These are phyloP conservation scores for Eolophus roseicapilla DNA, from an alignment of 2,113 vertebrate species.

Conservation along the genomic window DNA sequence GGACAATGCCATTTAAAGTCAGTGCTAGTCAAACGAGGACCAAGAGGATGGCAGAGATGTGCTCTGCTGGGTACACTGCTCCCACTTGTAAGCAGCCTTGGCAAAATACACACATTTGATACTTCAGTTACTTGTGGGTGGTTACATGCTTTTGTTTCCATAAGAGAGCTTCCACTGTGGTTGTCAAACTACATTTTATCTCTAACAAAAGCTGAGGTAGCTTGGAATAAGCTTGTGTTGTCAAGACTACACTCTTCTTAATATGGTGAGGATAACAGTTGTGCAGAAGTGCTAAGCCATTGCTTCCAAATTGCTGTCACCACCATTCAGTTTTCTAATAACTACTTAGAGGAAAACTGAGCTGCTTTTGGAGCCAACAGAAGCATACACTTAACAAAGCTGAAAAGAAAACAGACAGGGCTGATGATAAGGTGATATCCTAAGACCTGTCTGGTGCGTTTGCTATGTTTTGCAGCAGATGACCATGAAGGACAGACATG, in stretches of 20 bases:
- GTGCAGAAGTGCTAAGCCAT: neutral
- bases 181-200: neutral
- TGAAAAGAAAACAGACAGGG: neutral
- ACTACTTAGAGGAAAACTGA: neutral
- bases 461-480: fast-evolving
- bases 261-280: neutral
- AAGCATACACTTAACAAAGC: neutral
- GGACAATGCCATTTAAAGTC: neutral
- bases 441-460: neutral
- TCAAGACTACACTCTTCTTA: neutral
- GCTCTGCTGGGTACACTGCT: neutral
- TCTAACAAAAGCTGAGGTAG: neutral
- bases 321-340: neutral
- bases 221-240: neutral
- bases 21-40: neutral
- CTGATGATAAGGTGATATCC: neutral
- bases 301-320: neutral
- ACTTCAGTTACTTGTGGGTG: neutral
- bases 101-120: neutral
- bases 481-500: neutral
- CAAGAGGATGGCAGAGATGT: neutral
- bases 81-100: neutral
- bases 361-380: neutral
- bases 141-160: neutral
- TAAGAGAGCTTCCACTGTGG: neutral